Evolutionary conservation across 1,140 invertebrate species (phyloP), one percentile per base, ranked within the genome.

Genomic region (Bombus breviceps): DNA sequence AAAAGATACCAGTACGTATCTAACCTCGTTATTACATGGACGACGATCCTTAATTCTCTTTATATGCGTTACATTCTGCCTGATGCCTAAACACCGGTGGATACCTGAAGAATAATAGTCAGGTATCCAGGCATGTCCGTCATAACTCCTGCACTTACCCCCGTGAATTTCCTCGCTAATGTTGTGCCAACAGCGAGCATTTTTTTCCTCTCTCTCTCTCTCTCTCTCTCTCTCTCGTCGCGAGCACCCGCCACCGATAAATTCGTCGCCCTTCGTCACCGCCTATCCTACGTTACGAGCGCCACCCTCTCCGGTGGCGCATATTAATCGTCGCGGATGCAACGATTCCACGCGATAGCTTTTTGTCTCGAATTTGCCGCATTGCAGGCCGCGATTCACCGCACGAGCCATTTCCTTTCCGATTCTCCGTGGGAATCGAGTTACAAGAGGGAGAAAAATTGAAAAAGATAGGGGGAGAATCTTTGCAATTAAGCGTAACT

Each of bases 131-230:
- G 80, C 82, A 84, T 83, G 82, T 74, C 32, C 71, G 34, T 64
- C 71, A 88, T 91, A 91, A 89, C 62, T 89, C 86, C 85, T 62
- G 37, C 25, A 5, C 28, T 62, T n/a, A 22, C 39, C 69, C 53
- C 81, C 47, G 76, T 76, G 86, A 87, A 92, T 86, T 86, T 77
- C 28, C 72, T 85, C 83, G 76, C 86, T 92, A 91, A 91, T 86
- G 85, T 82, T 82, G 62, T 75, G 88, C 83, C 89, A 87, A 85
- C 87, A 71, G 59, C 68, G n/a, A 64, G 59, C 15, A 59, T 43
- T 85, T 80, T 86, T 86, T 85, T 77, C 1, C 10, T n/a, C 12
- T 43, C n/a, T 72, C 37, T 57, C 12, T 28, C 12, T 43, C n/a
- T 72, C 37, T 57, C 12, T 28, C 12, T 43, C n/a, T 72, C 37